Evolutionary conservation across 2,797 vertebrate genomes (phyloP).

Genomic region (Pterois miles): DNA sequence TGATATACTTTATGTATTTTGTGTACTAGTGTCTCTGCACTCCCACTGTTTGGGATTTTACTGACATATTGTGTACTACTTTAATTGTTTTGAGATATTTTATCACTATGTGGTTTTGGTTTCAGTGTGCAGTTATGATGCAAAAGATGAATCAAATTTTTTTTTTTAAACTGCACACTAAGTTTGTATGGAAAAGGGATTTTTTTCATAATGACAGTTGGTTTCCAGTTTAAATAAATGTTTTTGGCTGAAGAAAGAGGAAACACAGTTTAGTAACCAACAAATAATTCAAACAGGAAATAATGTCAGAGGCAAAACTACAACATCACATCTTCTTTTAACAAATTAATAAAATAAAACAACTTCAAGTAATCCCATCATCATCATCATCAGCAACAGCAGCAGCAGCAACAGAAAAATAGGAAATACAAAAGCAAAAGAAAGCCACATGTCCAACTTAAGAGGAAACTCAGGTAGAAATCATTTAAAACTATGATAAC

Average conservation of each 20-base stretch:
- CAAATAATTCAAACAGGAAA: conserved; percentile 2
- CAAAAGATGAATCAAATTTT: neutral
- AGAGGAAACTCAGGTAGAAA: conserved; percentile 57
- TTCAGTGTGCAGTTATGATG: neutral
- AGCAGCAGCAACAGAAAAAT: conserved; percentile 39
- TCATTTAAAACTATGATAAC: conserved; percentile 70
- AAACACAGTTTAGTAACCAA: neutral
- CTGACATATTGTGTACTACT: too few relatives aligned
- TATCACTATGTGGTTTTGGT: neutral
- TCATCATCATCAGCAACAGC: conserved; percentile 25
- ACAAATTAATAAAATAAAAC: conserved; percentile 64
- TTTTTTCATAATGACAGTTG: neutral
- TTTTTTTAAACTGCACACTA: neutral
- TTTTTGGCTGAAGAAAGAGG: neutral
- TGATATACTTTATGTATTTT: neutral
- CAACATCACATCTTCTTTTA: conserved; percentile 59
- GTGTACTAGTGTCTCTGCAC: neutral
- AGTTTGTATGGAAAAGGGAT: neutral
- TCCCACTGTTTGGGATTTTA: too few relatives aligned
- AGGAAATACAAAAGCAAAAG: conserved; percentile 62
- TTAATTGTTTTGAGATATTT: too few relatives aligned
- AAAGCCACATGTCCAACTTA: conserved; percentile 43
- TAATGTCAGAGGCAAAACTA: conserved; percentile 29
- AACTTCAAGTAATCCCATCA: conserved; percentile 81
- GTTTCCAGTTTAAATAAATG: neutral